These are phyloP conservation scores for Origma solitaria DNA, from an alignment of 2,113 vertebrate genomes.

Conservation along the genomic window DNA sequence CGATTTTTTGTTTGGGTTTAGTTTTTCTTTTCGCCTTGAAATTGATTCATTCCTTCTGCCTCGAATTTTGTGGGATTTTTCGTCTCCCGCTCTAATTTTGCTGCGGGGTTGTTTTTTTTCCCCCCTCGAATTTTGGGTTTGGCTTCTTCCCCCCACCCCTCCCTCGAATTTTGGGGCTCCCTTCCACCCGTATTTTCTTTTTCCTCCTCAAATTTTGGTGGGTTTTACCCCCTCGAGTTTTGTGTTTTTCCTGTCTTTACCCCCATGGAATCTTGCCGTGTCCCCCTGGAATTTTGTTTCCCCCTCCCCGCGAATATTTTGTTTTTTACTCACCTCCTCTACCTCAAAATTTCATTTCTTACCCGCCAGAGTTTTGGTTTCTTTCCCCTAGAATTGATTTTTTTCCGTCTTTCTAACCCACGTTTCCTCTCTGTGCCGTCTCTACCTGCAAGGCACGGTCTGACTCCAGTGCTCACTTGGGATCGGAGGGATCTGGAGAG, in stretches of 20 bases:
- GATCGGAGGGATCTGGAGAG: background rate
- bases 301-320: background rate
- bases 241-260: background rate
- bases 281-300: background rate
- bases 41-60: background rate
- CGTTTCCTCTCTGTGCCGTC: accelerated
- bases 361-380: background rate
- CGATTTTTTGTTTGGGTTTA: background rate
- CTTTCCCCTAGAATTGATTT: no score
- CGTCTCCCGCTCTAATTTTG: background rate
- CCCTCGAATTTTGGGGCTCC: background rate
- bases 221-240: background rate
- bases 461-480: accelerated
- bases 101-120: no score
- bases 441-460: background rate
- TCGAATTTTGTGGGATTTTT: background rate
- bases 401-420: accelerated
- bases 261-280: background rate
- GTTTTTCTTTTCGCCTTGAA: background rate
- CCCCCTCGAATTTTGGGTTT: background rate
- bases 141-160: background rate
- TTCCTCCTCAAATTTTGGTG: background rate
- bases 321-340: background rate
- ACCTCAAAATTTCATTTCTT: background rate
- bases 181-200: background rate